Percentiles rank a stretch among this genome's conserved stretches.
These are phyloP conservation scores for Gyrodactylus bullatarudis DNA, from an alignment of 1,140 invertebrate genomes.

Conservation along the genomic window DNA sequence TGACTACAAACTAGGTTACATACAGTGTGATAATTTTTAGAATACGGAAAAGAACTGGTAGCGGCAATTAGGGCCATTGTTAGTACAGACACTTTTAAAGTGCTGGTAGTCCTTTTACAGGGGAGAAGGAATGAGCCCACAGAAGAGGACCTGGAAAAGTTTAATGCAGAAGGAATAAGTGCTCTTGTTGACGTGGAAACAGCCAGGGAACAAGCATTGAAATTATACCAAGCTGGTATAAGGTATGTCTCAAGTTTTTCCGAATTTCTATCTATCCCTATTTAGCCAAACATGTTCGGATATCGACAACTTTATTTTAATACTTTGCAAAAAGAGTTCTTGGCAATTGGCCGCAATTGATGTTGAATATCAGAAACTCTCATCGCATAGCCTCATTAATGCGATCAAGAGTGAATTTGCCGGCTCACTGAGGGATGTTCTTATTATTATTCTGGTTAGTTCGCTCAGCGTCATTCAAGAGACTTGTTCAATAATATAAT, in stretches of 20 bases:
- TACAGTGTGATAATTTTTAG: not conserved
- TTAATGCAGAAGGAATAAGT: not conserved
- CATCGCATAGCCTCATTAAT: not conserved
- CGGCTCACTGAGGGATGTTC: too few species aligned
- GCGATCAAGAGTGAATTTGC: not conserved
- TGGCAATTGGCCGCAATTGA: not conserved
- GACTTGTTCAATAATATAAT: not conserved
- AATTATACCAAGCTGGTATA: not conserved
- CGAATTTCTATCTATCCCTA: not conserved
- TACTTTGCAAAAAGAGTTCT: not conserved
- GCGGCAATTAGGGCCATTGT: not conserved
- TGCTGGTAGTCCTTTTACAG: not conserved
- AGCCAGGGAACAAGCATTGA: not conserved
- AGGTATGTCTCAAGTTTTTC: not conserved
- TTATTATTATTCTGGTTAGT: not conserved
- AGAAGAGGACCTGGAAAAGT: not conserved
- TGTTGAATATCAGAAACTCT: not conserved
- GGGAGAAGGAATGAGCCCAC: not conserved
- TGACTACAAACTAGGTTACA: not conserved
- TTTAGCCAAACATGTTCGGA: not conserved
- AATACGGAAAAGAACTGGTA: not conserved
- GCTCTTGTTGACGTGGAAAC: not conserved
- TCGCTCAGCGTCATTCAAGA: not conserved
- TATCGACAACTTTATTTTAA: not conserved
- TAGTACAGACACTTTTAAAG: not conserved